Evolutionary conservation across 2,888 invertebrate genomes (phyloP).

Genomic region (Chloroclysta siterata): DNA sequence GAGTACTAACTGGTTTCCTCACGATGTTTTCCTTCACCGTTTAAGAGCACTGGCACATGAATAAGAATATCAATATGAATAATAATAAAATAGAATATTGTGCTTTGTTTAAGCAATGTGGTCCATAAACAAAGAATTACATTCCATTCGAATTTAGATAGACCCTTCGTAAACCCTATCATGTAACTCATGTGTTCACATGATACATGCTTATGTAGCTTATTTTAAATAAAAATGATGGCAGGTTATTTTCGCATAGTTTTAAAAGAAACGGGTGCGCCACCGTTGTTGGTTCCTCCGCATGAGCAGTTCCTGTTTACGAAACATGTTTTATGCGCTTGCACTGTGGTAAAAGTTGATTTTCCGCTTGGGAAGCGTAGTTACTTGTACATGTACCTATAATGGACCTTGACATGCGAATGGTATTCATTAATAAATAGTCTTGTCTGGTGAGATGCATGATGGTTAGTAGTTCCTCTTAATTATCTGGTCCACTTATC

Average conservation of each 20-base stretch:
- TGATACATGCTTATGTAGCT: background rate
- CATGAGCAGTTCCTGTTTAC: constrained; percentile 70
- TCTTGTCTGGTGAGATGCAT: background rate
- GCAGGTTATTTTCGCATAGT: constrained; percentile 37
- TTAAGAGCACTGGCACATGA: too few relatives aligned
- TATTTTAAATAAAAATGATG: constrained; percentile 9
- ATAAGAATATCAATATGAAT: too few relatives aligned
- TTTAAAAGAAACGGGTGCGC: constrained; percentile 34
- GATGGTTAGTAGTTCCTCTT: background rate
- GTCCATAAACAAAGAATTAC: too few relatives aligned
- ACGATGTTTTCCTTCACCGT: too few relatives aligned
- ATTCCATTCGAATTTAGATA: too few relatives aligned
- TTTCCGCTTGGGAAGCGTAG: constrained; percentile 71
- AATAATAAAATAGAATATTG: too few relatives aligned
- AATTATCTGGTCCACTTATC: too few relatives aligned
- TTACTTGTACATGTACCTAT: constrained; percentile 53
- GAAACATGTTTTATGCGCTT: constrained; percentile 72
- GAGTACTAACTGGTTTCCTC: too few relatives aligned
- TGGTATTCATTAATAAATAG: background rate
- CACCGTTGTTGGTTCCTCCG: constrained; percentile 42
- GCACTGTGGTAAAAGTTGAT: constrained; percentile 81
- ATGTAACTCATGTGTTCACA: too few relatives aligned
- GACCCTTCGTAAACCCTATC: too few relatives aligned
- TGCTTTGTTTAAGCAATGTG: too few relatives aligned
- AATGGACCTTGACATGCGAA: constrained; percentile 55